A percentile compares a stretch with the other conserved stretches of the same genome.
phyloP scores from a whole-genome alignment of 1,140 invertebrate genomes.

The Euglossa dilemma region DNA sequence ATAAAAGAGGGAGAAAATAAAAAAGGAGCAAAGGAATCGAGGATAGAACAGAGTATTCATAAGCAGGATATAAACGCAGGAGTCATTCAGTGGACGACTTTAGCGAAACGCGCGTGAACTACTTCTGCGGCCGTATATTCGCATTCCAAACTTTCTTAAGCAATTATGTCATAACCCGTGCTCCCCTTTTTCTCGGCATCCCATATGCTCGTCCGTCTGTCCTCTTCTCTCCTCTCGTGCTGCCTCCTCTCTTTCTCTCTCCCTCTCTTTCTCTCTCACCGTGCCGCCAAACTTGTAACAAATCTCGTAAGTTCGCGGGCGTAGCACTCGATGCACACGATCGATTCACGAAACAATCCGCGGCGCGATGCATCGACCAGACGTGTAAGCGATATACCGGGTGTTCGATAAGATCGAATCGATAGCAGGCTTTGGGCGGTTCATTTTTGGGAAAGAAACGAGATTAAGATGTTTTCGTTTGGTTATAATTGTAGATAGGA shows the following conservation, averaged over 20 bases:
- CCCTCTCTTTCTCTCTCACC: not conserved
- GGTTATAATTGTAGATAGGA: too few species aligned
- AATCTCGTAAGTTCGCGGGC: not conserved
- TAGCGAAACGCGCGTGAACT: conserved; percentile 55
- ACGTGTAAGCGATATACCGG: not conserved
- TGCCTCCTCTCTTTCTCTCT: not conserved
- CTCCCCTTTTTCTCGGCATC: conserved; percentile 26
- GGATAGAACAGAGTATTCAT: too few species aligned
- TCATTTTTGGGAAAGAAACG: too few species aligned
- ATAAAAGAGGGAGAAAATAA: not conserved
- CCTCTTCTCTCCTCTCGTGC: too few species aligned
- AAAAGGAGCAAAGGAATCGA: not conserved
- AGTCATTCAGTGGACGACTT: conserved; percentile 34
- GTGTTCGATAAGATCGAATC: not conserved
- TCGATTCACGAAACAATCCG: conserved; percentile 7
- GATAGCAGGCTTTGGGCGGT: too few species aligned
- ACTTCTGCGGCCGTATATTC: conserved; percentile 47
- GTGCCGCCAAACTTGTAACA: not conserved
- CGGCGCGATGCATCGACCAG: too few species aligned
- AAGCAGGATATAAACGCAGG: conserved; percentile 1
- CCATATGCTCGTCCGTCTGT: not conserved
- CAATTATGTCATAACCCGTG: conserved; percentile 65
- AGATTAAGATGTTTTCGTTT: too few species aligned
- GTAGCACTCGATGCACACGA: not conserved
- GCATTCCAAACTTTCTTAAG: conserved; percentile 65